A percentile compares a stretch with the other conserved stretches of the same genome.
Evolutionary conservation across 2,888 invertebrate genomes (phyloP).

Genomic region (Sipunculus nudus): DNA sequence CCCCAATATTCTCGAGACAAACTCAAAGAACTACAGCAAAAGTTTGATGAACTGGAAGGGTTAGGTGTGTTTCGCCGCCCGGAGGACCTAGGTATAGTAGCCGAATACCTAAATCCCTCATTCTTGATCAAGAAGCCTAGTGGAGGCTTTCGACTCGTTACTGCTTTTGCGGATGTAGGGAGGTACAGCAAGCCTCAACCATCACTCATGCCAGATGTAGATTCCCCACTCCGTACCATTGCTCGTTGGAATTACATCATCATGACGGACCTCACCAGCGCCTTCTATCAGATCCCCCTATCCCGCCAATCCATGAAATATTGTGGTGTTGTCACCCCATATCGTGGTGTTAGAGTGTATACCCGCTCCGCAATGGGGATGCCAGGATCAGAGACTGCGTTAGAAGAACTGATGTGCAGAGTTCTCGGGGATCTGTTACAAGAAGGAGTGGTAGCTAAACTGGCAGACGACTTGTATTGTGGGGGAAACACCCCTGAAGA

Average conservation of each 20-base stretch:
- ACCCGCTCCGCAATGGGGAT: conserved; percentile 34
- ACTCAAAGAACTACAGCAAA: conserved; percentile 33
- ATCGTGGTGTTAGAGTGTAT: conserved; percentile 11
- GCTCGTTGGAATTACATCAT: conserved; percentile 30
- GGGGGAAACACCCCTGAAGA: conserved; percentile 8
- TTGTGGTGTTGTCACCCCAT: conserved; percentile 15
- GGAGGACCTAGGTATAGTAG: conserved; percentile 29
- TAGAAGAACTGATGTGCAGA: conserved; percentile 31
- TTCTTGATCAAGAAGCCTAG: conserved; percentile 41
- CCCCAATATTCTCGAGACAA: conserved; percentile 37
- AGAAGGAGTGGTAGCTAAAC: conserved; percentile 24
- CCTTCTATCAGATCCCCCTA: conserved; percentile 13
- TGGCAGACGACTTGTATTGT: conserved; percentile 25
- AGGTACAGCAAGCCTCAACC: conserved; percentile 43
- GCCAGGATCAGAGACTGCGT: conserved; percentile 32
- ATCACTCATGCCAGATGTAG: conserved; percentile 16
- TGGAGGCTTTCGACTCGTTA: conserved; percentile 37
- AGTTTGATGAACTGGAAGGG: conserved; percentile 40
- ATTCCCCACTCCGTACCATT: conserved; percentile 11
- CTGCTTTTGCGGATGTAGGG: conserved; percentile 40
- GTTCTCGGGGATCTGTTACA: conserved; percentile 33
- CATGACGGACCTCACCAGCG: conserved; percentile 23
- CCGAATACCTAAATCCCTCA: conserved; percentile 43
- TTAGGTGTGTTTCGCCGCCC: conserved; percentile 34
- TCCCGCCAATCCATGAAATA: conserved; percentile 1